These are phyloP conservation scores for Eulemur albifrons DNA, from an alignment of 2,797 vertebrate species.

Conservation along the genomic window DNA sequence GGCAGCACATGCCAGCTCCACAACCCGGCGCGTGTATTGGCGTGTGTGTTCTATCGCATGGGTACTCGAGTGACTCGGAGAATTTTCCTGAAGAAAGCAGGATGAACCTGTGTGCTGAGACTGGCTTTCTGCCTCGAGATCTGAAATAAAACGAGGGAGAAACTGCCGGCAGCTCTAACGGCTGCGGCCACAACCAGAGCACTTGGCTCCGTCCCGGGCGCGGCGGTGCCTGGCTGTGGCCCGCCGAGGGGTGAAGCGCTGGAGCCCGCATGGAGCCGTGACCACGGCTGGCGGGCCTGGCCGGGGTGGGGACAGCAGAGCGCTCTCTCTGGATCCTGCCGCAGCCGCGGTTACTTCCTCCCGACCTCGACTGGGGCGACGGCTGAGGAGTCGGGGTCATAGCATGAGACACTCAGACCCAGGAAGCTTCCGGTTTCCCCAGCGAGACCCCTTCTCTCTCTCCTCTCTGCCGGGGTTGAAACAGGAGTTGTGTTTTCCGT, in stretches of 20 bases:
- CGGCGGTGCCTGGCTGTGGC: neutral
- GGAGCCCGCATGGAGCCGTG: neutral
- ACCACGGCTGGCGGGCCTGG: neutral
- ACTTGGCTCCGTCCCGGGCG: conserved; percentile 21
- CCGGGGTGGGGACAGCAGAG: neutral
- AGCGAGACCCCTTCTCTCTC: neutral
- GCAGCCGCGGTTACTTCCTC: neutral
- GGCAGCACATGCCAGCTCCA: neutral
- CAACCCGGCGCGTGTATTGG: neutral
- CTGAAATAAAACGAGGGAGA: conserved; percentile 36
- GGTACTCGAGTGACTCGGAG: neutral
- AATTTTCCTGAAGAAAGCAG: conserved; percentile 39
- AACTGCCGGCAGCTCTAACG: neutral
- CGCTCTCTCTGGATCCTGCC: neutral
- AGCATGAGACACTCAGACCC: neutral
- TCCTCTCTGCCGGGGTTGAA: neutral
- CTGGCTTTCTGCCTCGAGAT: conserved; percentile 54
- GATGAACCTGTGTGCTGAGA: conserved; percentile 63
- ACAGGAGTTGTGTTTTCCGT: conserved; percentile 27
- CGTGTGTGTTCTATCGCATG: neutral
- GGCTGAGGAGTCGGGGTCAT: conserved; percentile 22
- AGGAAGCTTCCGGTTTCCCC: neutral
- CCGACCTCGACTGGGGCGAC: neutral
- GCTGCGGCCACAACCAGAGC: neutral
- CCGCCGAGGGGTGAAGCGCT: neutral